Evolutionary conservation across 1,140 invertebrate species (phyloP), one percentile per base, ranked within the genome.

Genomic region (Cydia strobilella): DNA sequence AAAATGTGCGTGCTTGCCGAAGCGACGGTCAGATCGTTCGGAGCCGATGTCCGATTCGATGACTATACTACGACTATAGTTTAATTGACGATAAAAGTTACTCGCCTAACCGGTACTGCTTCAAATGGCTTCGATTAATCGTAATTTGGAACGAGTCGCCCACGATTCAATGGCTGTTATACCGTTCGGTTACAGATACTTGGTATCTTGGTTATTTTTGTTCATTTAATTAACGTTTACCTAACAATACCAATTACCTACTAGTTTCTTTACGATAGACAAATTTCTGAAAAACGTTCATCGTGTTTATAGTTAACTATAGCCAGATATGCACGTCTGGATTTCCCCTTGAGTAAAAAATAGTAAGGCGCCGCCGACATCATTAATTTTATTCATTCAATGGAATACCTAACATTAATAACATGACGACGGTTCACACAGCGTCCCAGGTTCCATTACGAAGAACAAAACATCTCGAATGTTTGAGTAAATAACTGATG

Each of bases 101-200:
- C 42, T 66, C 73, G 48, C 25, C 48, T 23, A 71, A 71, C 27
- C 65, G 45, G 66, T 71, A 82, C 79, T 76, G 77, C 79, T 83
- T 74, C 48, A 35, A 77, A 77, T 77, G 35, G 74, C 73, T 82
- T 82, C 82, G 85, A 77, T 73, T 75, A 82, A 82, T 81, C 75
- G 69, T 77, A 76, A 82, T 76, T 69, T 66, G 65, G 75, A 35
- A 69, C 65, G 65, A 69, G 27, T 69, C 18, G 18, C 27, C 65
- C 35, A 20, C 65, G 65, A 39, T 69, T 69, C 13, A 69, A 69
- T 39, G 9, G 35, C 65, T 69, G 20, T 18, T 51, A 59, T 35
- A 69, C n/a, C 15, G 65, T 69, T 69, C 31, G 7, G 13, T 39
- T 7, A 18, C 39, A 69, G 4, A 20, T 35, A 69, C 35, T 20